These are phyloP conservation scores for Rissa tridactyla DNA, from an alignment of 2,113 vertebrate species.

Conservation along the genomic window DNA sequence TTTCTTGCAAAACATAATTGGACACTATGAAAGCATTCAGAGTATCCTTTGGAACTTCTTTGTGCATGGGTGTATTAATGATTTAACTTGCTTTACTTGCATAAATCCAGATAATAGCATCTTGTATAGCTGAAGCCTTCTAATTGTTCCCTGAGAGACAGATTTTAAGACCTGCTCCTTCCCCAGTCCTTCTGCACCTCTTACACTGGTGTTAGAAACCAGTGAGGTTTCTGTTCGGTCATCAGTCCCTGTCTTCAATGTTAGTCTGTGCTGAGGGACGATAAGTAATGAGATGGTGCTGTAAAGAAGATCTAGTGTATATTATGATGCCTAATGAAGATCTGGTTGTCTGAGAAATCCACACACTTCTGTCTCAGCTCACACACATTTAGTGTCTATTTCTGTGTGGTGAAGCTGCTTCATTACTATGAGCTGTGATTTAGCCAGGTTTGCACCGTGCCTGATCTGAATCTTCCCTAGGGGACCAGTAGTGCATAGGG, in stretches of 20 bases:
- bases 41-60: neutral
- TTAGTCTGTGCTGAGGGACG: neutral
- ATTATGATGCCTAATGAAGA: neutral
- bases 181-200: neutral
- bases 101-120: neutral
- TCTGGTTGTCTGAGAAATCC: neutral
- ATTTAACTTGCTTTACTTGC: neutral
- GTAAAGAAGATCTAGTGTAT: neutral
- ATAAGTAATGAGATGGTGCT: neutral
- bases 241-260: fast-evolving
- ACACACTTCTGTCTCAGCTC: neutral
- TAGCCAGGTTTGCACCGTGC: neutral
- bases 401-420: neutral
- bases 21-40: neutral
- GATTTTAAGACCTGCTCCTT: neutral
- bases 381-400: neutral
- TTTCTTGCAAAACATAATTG: neutral
- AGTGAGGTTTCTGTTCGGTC: neutral
- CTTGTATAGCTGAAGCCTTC: neutral
- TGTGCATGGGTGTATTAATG: neutral
- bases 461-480: neutral
- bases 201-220: neutral
- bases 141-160: neutral
- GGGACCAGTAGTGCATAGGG: neutral
- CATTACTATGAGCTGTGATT: neutral